Conservation (phyloP, 2,888 invertebrate species). For the Eupithecia subfuscata region DNA sequence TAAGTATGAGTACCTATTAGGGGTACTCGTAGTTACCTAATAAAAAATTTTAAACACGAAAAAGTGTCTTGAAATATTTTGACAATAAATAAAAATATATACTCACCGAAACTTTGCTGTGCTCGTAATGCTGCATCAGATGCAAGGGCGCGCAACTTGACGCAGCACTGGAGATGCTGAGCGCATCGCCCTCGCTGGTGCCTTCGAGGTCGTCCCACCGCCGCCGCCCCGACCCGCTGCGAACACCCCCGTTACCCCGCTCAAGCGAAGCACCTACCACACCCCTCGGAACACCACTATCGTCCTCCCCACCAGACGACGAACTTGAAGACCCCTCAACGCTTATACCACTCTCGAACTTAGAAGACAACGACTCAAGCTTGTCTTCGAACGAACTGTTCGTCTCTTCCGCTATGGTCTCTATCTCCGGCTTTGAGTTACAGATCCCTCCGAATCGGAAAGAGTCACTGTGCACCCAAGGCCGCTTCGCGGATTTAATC, state of each 20-base stretch:
- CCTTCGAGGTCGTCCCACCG: constrained; percentile 79
- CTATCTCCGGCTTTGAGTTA: constrained; percentile 55
- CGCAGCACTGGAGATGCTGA: constrained; percentile 78
- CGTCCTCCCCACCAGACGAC: constrained; percentile 71
- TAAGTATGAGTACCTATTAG: neutral
- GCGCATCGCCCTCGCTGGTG: constrained; percentile 76
- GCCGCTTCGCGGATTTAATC: constrained; percentile 73
- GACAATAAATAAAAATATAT: constrained; percentile 9
- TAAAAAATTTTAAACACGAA: neutral
- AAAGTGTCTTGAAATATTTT: neutral
- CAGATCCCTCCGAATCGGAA: constrained; percentile 68
- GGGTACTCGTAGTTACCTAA: neutral
- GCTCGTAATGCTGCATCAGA: constrained; percentile 73
- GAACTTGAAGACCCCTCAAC: constrained; percentile 70
- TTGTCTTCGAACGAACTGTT: constrained; percentile 56
- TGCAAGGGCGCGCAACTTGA: constrained; percentile 79
- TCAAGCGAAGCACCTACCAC: constrained; percentile 76
- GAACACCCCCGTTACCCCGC: constrained; percentile 80
- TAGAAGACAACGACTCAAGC: constrained; percentile 63
- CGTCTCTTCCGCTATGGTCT: constrained; percentile 63
- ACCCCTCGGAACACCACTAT: constrained; percentile 75
- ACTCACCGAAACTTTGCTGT: constrained; percentile 81
- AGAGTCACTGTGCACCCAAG: constrained; percentile 78
- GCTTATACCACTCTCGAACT: constrained; percentile 74
- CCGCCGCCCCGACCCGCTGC: constrained; percentile 81